Percentiles rank a stretch among this genome's conserved stretches.
These are phyloP conservation scores for Copidosoma aretas DNA, from an alignment of 2,888 invertebrate species.

Conservation along the genomic window DNA sequence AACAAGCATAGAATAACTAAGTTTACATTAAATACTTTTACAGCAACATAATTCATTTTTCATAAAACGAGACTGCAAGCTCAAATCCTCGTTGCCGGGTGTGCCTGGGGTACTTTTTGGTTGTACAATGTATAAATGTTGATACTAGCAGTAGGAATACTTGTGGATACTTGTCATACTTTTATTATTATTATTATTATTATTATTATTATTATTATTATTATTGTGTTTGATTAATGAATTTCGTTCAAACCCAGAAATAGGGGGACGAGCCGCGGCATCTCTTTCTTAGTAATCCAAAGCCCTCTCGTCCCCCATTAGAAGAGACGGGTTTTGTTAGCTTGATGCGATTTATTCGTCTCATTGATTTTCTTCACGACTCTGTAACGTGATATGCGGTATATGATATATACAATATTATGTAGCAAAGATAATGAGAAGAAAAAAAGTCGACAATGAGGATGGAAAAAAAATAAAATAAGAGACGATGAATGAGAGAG, in stretches of 20 bases:
- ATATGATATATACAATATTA: background rate
- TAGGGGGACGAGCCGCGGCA: no score
- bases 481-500: constrained; percentile 32
- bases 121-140: constrained; percentile 62
- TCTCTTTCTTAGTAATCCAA: no score
- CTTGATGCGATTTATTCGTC: background rate
- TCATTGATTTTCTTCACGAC: constrained; percentile 25
- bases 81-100: no score
- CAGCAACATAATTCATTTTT: no score
- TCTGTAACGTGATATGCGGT: background rate
- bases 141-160: constrained; percentile 58
- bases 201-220: constrained; percentile 39
- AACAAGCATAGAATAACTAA: no score
- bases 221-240: background rate
- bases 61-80: no score
- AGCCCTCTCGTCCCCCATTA: no score
- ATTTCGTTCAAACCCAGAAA: background rate
- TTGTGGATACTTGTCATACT: constrained; percentile 56
- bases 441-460: background rate
- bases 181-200: constrained; percentile 3
- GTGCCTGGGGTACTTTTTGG: constrained; percentile 44
- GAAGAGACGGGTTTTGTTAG: constrained; percentile 28
- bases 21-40: no score
- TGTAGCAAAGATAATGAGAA: background rate
- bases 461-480: constrained; percentile 6